Conservation (phyloP, 2,888 invertebrate genomes). For the Scrobipalpa atriplicella region DNA sequence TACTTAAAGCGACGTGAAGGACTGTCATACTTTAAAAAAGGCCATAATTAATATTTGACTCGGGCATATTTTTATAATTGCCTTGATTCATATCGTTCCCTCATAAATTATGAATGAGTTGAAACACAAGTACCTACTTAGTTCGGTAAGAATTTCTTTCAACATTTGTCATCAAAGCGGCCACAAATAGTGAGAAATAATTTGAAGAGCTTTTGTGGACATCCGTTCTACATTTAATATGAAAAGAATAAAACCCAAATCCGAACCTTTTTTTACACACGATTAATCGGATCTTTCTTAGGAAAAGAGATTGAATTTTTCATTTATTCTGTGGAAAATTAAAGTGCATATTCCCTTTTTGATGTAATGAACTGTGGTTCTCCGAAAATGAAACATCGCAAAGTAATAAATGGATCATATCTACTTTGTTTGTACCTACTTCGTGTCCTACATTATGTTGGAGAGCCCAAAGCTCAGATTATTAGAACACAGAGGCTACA, state of each 20-base stretch:
- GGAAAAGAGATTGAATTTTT: neutral
- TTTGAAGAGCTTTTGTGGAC: slow-evolving; percentile 11
- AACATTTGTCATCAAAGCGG: slow-evolving; percentile 1
- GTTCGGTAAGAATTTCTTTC: neutral
- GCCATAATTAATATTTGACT: neutral
- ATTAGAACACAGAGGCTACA: neutral
- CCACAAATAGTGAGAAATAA: neutral
- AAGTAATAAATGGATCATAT: too few relatives aligned
- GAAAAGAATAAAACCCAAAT: slow-evolving; percentile 1
- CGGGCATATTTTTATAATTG: neutral
- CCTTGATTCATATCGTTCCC: neutral
- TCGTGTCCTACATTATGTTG: too few relatives aligned
- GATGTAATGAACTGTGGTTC: neutral
- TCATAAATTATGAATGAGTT: slow-evolving; percentile 7
- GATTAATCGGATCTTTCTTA: slow-evolving; percentile 2
- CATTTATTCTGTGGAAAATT: too few relatives aligned
- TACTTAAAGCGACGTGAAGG: neutral
- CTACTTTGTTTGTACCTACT: too few relatives aligned
- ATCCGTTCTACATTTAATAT: slow-evolving; percentile 5
- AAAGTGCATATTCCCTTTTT: neutral
- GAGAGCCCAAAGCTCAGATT: neutral
- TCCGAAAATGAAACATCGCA: neutral
- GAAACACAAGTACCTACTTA: neutral
- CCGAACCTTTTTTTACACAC: slow-evolving; percentile 1
- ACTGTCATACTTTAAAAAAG: neutral